Evolutionary conservation across 1,140 invertebrate genomes (phyloP).

Genomic region (Steinernema khuongi): DNA sequence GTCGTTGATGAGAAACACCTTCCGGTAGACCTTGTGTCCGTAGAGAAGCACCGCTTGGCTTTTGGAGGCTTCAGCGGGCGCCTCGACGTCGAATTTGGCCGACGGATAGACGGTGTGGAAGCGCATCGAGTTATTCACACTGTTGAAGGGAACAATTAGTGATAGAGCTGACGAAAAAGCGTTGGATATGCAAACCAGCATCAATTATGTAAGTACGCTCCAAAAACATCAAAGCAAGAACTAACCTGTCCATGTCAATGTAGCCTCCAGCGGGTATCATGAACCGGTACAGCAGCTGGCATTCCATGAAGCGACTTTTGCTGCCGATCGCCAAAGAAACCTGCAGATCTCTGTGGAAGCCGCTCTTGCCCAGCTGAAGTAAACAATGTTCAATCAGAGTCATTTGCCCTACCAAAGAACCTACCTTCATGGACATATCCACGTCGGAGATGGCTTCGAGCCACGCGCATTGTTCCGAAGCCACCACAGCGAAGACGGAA

Average conservation of each 20-base stretch:
- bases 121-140: constrained; percentile 22
- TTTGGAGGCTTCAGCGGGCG: constrained; percentile 17
- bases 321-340: constrained; percentile 1
- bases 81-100: constrained; percentile 28
- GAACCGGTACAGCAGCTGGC: constrained; percentile 26
- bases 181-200: no score
- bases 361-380: constrained; percentile 15
- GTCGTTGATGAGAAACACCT: constrained; percentile 32
- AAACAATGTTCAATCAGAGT: constrained; percentile 18
- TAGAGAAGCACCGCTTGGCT: neutral
- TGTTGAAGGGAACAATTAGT: neutral
- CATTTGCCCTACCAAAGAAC: neutral
- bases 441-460: constrained; percentile 20
- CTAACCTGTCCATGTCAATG: constrained; percentile 29
- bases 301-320: constrained; percentile 25
- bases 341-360: constrained; percentile 24
- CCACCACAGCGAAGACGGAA: neutral
- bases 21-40: neutral
- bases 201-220: no score
- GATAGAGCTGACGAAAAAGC: no score
- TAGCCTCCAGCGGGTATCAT: constrained; percentile 29
- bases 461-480: constrained; percentile 14
- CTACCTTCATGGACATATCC: constrained; percentile 22
- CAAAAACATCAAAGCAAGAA: neutral
- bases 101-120: constrained; percentile 17